Base-by-base conservation (phyloP, 2,797 vertebrate genomes). In the Sternotherus odoratus region DNA sequence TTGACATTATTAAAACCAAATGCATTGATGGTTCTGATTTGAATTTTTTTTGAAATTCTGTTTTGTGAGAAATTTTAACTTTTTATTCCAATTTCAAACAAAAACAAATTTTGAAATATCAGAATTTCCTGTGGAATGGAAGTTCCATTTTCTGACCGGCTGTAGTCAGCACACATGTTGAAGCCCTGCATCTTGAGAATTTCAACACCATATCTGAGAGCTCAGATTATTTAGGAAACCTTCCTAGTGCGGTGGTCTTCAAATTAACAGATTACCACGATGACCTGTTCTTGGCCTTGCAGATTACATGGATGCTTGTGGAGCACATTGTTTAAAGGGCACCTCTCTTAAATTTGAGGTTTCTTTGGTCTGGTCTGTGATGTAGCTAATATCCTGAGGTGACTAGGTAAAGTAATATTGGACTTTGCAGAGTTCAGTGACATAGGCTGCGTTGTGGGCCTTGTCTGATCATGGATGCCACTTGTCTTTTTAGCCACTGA, bases 391-490 rank as follows among this genome's bases (percentile, higher is more conserved):
- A 48, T 43, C 33, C 85, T 84, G 84, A 89, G 72, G 85, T 88
- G 75, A 83, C 86, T 2, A 80, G 86, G 54, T 87, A 93, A 94
- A 50, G 7, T 36, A 13, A 28, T 50, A 8, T 26, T 78, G 79
- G 77, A 57, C 85, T 69, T 95, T 63, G 74, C 51, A 83, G 82
- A 15, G 91, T 94, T 96, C 79, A 81, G 6, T 43, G 3, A 33
- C 54, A 81, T 7, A 23, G 54, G 54, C 28, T 85, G 81, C 88
- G 82, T 92, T 63, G 30, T 84, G 86, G 86, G 91, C 87, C 82
- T 92, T 83, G 74, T 88, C 69, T 83, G 86, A 91, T 86, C 43
- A 88, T 85, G 86, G 78, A 77, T 89, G 92, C 57, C 85, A 92
- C 85, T 21, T 81, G 54, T 19, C 83, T 81, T 83, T 63, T 86